Evolutionary conservation across 2,888 invertebrate genomes (phyloP), one percentile per base, ranked within the genome.

Genomic region (Aphodius granarius): DNA sequence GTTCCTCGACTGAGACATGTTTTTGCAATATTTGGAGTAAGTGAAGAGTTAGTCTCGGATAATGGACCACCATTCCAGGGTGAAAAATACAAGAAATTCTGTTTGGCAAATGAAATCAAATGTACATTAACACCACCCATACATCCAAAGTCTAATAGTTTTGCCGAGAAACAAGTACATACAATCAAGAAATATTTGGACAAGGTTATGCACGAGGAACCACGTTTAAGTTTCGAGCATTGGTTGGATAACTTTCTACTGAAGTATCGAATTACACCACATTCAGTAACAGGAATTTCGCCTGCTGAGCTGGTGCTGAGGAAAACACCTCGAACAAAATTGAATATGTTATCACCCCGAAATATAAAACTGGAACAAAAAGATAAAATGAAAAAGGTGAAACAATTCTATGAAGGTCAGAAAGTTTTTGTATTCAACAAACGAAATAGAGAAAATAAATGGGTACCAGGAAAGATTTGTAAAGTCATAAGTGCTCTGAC

Each of bases 41-140:
- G 75, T 3, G 77, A 76, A 17, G 23, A 68, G n/a, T 64, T 76
- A n/a, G 76, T 78, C n/a, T 73, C 75, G 1, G 77, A 78, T 65
- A 78, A 77, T 64, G 78, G 78, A 3, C 78, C 77, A 16, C 77
- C 75, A n/a, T 78, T 76, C 68, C 73, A 75, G 16, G 76, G 78
- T 63, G 23, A 66, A 18, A 75, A 78, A 66, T 76, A 75, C 19
- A 65, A 62, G 19, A 43, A 4, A 5, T 78, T 76, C 23, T 78
- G 78, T 63, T 9, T 62, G 13, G 22, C 68, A 22, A 71, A 74
- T 22, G 74, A 71, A 13, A 75, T 78, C 20, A 76, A 62, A n/a
- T 19, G 65, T 15, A 72, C 72, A 20, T 71, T 73, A 13, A 70
- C 68, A 1, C 75, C 78, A 1, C 75, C 78, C 15, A 70, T 77